Evolutionary conservation across 2,113 vertebrate species (phyloP).

Genomic region (Chloroceryle aenea): DNA sequence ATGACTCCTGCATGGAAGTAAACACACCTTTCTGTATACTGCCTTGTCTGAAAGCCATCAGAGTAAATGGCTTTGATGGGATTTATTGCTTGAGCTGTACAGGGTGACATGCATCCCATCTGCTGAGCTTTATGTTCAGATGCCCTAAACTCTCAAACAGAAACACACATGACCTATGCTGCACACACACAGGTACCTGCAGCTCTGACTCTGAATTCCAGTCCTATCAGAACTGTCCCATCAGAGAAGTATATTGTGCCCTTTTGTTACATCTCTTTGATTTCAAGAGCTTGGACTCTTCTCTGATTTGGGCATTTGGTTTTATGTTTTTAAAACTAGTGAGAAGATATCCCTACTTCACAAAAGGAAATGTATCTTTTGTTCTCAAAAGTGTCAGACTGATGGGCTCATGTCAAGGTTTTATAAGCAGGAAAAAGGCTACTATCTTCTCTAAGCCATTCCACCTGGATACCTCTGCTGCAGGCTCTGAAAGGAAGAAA

Average conservation of each 20-base stretch:
- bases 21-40: not conserved
- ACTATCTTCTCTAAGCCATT: not conserved
- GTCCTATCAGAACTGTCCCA: not conserved
- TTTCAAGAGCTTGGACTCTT: not conserved
- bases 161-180: not conserved
- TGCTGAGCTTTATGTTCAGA: not conserved
- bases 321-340: not conserved
- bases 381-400: not conserved
- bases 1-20: not conserved
- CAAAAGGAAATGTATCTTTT: not conserved
- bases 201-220: not conserved
- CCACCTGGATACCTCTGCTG: not conserved
- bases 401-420: not conserved
- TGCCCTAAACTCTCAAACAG: not conserved
- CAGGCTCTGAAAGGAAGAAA: not conserved
- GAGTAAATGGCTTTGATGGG: not conserved
- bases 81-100: conserved; percentile 5
- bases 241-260: not conserved
- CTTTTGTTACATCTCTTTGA: not conserved
- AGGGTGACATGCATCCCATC: not conserved
- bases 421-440: not conserved
- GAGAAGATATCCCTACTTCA: not conserved
- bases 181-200: not conserved
- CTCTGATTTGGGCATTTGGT: not conserved
- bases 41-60: not conserved